Conservation (phyloP, 2,113 vertebrate genomes). For the Diphyllodes magnificus region DNA sequence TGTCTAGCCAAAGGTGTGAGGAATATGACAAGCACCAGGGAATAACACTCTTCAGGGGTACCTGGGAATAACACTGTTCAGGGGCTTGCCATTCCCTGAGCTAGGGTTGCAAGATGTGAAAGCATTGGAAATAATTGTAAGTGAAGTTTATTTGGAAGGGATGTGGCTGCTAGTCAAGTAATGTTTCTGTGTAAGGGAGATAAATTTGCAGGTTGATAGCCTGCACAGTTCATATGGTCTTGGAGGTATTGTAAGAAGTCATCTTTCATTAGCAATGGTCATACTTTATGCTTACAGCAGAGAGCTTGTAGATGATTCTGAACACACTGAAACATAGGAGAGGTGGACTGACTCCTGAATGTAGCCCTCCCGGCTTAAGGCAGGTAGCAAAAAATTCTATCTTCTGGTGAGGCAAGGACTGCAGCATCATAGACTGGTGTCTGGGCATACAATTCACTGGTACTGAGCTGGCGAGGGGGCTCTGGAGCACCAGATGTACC, state of each 20-base stretch:
- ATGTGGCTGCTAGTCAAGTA: slow-evolving; percentile 1
- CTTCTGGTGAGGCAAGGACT: background rate
- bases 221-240: background rate
- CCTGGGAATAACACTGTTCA: background rate
- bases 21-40: background rate
- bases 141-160: slow-evolving; percentile 8
- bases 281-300: background rate
- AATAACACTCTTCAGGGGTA: background rate
- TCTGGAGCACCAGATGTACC: background rate
- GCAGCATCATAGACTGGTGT: background rate
- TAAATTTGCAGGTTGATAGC: slow-evolving; percentile 13
- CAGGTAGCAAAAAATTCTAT: background rate
- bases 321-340: background rate
- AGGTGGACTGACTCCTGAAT: background rate
- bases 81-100: background rate
- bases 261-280: background rate
- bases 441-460: fast-evolving
- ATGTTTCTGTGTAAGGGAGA: background rate
- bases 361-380: background rate
- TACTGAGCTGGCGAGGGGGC: background rate
- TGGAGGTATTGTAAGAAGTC: slow-evolving; percentile 20
- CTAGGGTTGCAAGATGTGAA: background rate
- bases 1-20: background rate
- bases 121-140: slow-evolving; percentile 6
- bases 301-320: background rate